phyloP scores from a whole-genome alignment of 2,113 vertebrate genomes.

The Lipophrys pholis region DNA sequence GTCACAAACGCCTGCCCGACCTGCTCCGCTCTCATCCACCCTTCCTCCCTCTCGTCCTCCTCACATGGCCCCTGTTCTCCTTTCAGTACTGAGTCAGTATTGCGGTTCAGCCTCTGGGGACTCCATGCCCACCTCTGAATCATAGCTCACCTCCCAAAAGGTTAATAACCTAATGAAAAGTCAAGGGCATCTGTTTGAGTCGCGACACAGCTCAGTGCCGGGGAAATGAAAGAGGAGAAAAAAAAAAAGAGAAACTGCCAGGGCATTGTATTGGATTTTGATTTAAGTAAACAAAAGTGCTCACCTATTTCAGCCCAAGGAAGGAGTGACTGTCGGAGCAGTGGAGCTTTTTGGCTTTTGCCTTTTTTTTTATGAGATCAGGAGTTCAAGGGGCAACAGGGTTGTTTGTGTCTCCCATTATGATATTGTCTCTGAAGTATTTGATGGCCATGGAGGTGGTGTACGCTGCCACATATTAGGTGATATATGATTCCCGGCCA shows the following conservation, averaged over 20 bases:
- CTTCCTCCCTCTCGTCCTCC: slow-evolving; percentile 5
- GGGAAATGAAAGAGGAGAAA: slow-evolving; percentile 34
- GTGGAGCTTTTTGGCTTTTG: slow-evolving; percentile 15
- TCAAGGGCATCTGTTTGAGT: slow-evolving; percentile 77
- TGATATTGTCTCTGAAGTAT: slow-evolving; percentile 52
- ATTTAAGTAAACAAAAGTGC: slow-evolving; percentile 78
- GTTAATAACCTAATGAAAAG: slow-evolving; percentile 82
- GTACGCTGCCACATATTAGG: slow-evolving; percentile 37
- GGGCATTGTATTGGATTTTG: slow-evolving; percentile 74
- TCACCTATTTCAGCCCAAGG: slow-evolving; percentile 30
- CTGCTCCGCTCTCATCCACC: slow-evolving; percentile 36
- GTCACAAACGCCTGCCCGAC: slow-evolving; percentile 52
- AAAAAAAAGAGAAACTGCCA: slow-evolving; percentile 46
- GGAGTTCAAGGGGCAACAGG: slow-evolving; percentile 47
- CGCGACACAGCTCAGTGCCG: slow-evolving; percentile 60
- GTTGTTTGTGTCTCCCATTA: slow-evolving; percentile 59
- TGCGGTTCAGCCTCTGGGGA: slow-evolving; percentile 40
- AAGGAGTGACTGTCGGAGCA: slow-evolving; percentile 15
- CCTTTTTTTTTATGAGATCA: slow-evolving; percentile 52
- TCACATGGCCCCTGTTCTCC: slow-evolving; percentile 33
- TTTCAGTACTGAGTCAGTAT: slow-evolving; percentile 50
- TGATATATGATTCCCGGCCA: slow-evolving; percentile 30
- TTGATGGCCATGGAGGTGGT: slow-evolving; percentile 21
- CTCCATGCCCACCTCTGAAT: slow-evolving; percentile 57
- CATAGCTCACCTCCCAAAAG: slow-evolving; percentile 74